Percentiles rank a stretch among this genome's conserved stretches.
Conservation (phyloP, 1,140 invertebrate species). For the Pomacea maculata region DNA sequence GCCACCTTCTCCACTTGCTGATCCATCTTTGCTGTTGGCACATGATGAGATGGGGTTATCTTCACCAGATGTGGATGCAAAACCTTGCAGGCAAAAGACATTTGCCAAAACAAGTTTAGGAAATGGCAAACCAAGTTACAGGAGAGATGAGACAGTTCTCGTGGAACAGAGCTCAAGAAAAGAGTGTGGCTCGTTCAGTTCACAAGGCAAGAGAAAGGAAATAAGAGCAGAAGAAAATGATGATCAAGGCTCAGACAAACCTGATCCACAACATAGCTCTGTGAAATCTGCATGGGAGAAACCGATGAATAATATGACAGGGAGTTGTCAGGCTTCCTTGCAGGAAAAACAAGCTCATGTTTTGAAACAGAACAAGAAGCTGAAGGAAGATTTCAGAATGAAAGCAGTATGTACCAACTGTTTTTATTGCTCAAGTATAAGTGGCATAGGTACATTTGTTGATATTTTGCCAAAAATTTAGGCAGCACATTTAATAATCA, state of each 20-base stretch:
- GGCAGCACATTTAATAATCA: too few species aligned
- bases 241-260: not conserved
- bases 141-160: constrained; percentile 2
- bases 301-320: too few species aligned
- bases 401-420: constrained; percentile 38
- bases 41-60: not conserved
- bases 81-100: not conserved
- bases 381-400: constrained; percentile 52
- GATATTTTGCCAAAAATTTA: too few species aligned
- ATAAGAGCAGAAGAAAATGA: constrained; percentile 28
- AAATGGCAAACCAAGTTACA: constrained; percentile 1
- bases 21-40: constrained; percentile 29
- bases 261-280: not conserved
- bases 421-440: not conserved
- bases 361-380: constrained; percentile 46
- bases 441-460: too few species aligned
- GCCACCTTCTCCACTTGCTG: constrained; percentile 43
- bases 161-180: too few species aligned
- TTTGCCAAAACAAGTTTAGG: not conserved
- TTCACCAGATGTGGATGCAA: not conserved
- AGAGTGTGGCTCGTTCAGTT: constrained; percentile 9
- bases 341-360: constrained; percentile 20
- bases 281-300: not conserved
- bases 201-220: constrained; percentile 31
- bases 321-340: too few species aligned